phyloP scores from a whole-genome alignment of 2,797 vertebrate species.

The Halcyon leucocephala region DNA sequence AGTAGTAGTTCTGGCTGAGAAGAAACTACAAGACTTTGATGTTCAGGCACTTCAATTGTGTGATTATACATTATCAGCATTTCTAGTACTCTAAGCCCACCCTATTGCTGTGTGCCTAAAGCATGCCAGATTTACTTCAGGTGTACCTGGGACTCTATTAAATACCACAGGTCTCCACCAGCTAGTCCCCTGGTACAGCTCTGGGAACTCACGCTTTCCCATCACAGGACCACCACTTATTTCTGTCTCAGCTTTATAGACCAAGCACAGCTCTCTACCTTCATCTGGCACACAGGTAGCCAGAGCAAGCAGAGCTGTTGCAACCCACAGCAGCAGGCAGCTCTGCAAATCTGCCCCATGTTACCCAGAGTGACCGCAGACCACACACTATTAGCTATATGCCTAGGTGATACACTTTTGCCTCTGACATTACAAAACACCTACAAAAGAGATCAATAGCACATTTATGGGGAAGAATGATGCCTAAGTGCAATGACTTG shows the following conservation, averaged over 20 bases:
- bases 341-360: neutral
- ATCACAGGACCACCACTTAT: neutral
- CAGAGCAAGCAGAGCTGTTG: neutral
- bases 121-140: neutral
- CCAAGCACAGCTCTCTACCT: neutral
- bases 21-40: neutral
- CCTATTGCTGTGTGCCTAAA: neutral
- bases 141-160: neutral
- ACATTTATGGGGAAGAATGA: neutral
- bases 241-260: neutral
- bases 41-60: neutral
- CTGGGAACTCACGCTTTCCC: neutral
- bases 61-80: neutral
- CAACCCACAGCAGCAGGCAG: neutral
- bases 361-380: neutral
- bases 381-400: neutral
- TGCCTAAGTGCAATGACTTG: neutral
- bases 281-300: rapidly evolving
- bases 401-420: neutral
- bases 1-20: neutral
- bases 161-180: neutral
- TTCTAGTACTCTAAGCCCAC: neutral
- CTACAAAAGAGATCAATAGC: neutral
- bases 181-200: neutral
- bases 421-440: neutral